Evolutionary conservation across 2,113 vertebrate species (phyloP).

Genomic region (Xiphophorus couchianus): DNA sequence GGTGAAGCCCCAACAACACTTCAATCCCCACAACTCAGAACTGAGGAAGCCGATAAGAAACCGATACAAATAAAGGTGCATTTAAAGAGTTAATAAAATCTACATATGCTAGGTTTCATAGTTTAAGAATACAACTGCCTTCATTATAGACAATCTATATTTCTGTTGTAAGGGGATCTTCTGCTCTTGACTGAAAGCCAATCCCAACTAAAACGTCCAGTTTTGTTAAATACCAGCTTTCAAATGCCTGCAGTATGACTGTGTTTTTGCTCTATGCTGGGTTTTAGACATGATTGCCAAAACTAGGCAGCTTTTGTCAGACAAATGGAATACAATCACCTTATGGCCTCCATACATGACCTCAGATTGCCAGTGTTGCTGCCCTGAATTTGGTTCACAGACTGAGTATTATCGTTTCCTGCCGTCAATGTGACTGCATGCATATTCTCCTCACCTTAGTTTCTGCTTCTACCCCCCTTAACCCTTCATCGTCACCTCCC

Average conservation of each 20-base stretch:
- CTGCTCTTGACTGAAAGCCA: no score
- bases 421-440: conserved; percentile 16
- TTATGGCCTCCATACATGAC: conserved; percentile 2
- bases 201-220: no score
- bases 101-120: background rate
- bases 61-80: no score
- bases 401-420: conserved; percentile 34
- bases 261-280: background rate
- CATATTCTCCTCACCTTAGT: conserved; percentile 37
- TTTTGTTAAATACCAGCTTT: no score
- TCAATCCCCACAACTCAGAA: background rate
- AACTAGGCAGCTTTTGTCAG: conserved; percentile 2
- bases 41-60: background rate
- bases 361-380: background rate
- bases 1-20: background rate
- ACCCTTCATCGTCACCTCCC: conserved; percentile 57
- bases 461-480: conserved; percentile 46
- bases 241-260: background rate
- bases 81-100: background rate
- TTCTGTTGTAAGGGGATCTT: no score
- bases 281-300: conserved; percentile 4
- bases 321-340: conserved; percentile 4
- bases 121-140: no score
- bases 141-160: no score
- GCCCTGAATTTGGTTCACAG: conserved; percentile 1